Evolutionary conservation across 2,113 vertebrate genomes (phyloP), one percentile per base, ranked within the genome.

Genomic region (Macrotis lagotis): DNA sequence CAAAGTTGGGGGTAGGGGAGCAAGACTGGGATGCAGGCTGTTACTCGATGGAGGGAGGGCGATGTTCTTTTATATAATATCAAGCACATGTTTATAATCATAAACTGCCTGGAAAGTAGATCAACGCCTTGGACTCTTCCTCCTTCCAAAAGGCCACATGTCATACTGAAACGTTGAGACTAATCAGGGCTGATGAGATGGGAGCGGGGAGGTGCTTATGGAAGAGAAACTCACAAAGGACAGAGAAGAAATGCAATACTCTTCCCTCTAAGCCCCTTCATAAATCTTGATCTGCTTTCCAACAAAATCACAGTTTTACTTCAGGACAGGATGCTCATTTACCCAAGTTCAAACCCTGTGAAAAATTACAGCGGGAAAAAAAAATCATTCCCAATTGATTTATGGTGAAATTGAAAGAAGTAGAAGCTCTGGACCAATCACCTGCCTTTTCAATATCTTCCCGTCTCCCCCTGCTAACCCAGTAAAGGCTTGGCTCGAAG

Each of bases 351-450:
- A 98, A 98, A 97, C 91, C 66, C 93, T 96, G 97, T 98, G 98
- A 98, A 98, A 98, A 98, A 98, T 98, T 97, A 98, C 93, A 96
- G 93, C 95, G 94, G 59, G 28, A 66, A 94, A 97, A 97, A 94
- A 97, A 97, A 97, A 97, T 96, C 51, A 98, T 95, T 98, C 95
- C 93, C 94, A 95, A 98, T 91, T 98, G 98, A 99, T 98, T 98
- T 98, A 98, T 98, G 96, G 95, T 94, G 96, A 97, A 97, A 98
- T 66, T 97, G 97, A 98, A 96, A 95, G 92, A 98, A 98, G 94
- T 95, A 89, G 97, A 98, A 97, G 83, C 96, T 95, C 83, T 95
- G 28, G 94, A 94, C 97, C 96, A 97, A 97, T 96, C 94, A 90
- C 9, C 94, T 96, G 91, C 97, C 97, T 98, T 97, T 94, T 96